Evolutionary conservation across 2,888 invertebrate genomes (phyloP), one percentile per base, ranked within the genome.

Genomic region (Lasioglossum leucozonium): DNA sequence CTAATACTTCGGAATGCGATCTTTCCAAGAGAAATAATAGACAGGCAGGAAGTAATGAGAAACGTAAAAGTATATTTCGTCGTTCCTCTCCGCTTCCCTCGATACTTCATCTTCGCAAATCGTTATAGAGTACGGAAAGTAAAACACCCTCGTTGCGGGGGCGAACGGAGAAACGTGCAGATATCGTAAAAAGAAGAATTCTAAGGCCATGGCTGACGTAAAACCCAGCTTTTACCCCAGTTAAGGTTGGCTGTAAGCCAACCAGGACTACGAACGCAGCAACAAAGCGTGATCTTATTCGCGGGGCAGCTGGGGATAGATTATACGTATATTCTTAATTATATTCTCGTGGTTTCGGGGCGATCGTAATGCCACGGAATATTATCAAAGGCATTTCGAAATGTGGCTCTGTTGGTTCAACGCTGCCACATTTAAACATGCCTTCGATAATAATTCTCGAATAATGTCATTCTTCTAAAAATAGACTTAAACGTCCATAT

Each of bases 161-260:
- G 76, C 26, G 84, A 84, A 78, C 77, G 55, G 81, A 77, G 80
- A 71, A 82, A 82, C 72, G 82, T 77, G 86, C 85, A 82, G 83
- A 87, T 82, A 84, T 85, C 82, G 82, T 81, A 84, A 77, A 83
- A 75, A 85, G 85, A 84, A 82, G 79, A 86, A 85, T 85, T 82
- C 84, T 79, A 85, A 89, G 89, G 90, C 87, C 90, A 86, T 84
- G 87, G 85, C 82, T 89, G 89, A 90, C 91, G 90, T 73, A 87
- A 87, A 89, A 82, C 86, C 87, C 44, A 76, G 85, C 89, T 91
- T 89, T 90, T 91, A 90, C 87, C 90, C 86, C 82, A 89, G 90
- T 91, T 92, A 88, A 89, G 87, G 75, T 89, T 92, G 92, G 92
- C 92, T 73, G 78, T 26, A 55, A 74, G 89, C 92, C 92, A 92